phyloP scores from a whole-genome alignment of 2,113 vertebrate species.

The Phoenicopterus ruber region DNA sequence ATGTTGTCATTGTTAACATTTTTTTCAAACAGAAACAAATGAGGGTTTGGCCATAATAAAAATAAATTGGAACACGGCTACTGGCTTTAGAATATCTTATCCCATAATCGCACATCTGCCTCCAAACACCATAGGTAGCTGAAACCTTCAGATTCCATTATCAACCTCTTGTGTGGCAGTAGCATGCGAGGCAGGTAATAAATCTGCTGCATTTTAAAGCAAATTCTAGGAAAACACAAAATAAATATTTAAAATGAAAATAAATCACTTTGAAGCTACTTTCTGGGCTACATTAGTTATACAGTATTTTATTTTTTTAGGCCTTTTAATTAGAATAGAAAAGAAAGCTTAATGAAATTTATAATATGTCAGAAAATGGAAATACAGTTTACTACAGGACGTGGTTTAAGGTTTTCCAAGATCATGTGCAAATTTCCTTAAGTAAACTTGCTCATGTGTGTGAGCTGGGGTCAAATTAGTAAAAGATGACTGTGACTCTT shows the following conservation, averaged over 20 bases:
- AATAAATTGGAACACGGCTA: neutral
- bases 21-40: neutral
- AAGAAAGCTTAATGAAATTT: neutral
- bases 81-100: neutral
- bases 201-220: neutral
- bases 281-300: neutral
- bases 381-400: neutral
- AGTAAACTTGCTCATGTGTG: neutral
- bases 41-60: neutral
- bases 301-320: neutral
- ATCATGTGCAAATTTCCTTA: neutral
- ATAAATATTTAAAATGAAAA: neutral
- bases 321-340: too few species aligned
- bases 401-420: neutral
- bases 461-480: neutral
- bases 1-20: neutral
- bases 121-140: neutral
- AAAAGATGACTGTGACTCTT: neutral
- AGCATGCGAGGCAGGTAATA: neutral
- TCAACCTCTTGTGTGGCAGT: neutral
- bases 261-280: neutral
- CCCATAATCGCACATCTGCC: neutral
- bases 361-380: neutral
- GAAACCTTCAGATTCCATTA: neutral
- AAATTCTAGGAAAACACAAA: neutral